Evolutionary conservation across 2,113 vertebrate species (phyloP).

Genomic region (Rhizomys pruinosus): DNA sequence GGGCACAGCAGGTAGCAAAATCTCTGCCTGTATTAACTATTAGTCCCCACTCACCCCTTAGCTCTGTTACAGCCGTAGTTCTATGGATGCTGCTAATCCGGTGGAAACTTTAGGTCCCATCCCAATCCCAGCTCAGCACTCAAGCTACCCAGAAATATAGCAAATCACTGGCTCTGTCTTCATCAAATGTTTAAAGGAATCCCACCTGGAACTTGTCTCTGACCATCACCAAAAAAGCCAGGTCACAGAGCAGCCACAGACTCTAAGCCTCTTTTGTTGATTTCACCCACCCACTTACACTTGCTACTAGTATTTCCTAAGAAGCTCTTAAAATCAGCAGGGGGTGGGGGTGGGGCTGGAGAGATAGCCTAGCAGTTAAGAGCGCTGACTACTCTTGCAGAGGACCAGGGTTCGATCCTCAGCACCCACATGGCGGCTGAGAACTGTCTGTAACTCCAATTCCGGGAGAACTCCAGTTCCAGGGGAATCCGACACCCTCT

Average conservation of each 20-base stretch:
- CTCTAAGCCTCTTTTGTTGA: neutral
- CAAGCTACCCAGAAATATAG: neutral
- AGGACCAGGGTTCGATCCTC: too few species aligned
- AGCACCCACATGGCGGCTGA: too few species aligned
- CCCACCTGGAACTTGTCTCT: neutral
- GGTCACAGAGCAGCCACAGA: neutral
- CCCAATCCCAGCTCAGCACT: neutral
- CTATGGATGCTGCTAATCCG: neutral
- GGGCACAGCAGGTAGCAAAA: accelerated
- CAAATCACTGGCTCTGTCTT: neutral
- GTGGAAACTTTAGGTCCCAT: neutral
- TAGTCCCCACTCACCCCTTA: neutral
- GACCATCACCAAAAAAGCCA: neutral
- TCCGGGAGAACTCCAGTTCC: too few species aligned
- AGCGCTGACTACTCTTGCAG: too few species aligned
- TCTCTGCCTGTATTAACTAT: neutral
- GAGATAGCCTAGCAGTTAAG: too few species aligned
- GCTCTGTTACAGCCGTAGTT: neutral
- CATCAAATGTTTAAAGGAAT: neutral
- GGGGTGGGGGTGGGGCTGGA: too few species aligned
- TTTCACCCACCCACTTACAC: neutral
- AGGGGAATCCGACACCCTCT: too few species aligned
- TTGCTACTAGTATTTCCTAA: neutral
- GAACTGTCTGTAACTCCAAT: too few species aligned
- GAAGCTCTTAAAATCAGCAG: neutral